These are phyloP conservation scores for Agrotis puta DNA, from an alignment of 2,888 invertebrate species.

Conservation along the genomic window DNA sequence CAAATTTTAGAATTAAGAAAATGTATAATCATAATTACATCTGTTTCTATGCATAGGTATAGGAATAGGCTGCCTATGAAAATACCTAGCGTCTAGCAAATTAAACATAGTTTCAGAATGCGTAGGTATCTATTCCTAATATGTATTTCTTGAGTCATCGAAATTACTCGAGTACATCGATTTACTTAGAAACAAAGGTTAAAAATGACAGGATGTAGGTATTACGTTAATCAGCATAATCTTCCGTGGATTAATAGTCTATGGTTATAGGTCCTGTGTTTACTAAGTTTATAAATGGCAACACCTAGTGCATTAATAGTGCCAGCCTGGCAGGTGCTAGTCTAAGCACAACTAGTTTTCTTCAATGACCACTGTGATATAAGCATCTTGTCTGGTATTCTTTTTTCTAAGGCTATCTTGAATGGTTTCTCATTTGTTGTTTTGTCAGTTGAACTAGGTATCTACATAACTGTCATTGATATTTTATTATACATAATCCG, in stretches of 20 bases:
- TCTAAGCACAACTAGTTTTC: conserved; percentile 45
- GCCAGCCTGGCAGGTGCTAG: conserved; percentile 31
- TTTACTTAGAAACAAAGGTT: not conserved
- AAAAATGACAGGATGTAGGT: not conserved
- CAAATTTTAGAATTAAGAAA: conserved; percentile 7
- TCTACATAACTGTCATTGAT: not conserved
- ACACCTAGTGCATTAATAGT: conserved; percentile 17
- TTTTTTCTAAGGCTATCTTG: conserved; percentile 11
- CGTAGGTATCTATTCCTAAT: not conserved
- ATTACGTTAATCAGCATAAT: not conserved
- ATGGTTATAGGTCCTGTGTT: not conserved
- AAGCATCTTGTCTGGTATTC: conserved; percentile 21
- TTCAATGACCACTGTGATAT: conserved; percentile 30
- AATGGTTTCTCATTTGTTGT: conserved; percentile 9
- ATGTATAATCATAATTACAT: conserved; percentile 6
- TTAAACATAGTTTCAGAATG: no score
- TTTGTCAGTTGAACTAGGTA: conserved; percentile 10
- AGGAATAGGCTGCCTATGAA: not conserved
- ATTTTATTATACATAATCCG: conserved; percentile 20
- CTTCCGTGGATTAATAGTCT: not conserved
- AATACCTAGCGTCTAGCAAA: not conserved
- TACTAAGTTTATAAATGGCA: conserved; percentile 16
- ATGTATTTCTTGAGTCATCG: no score
- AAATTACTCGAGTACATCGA: not conserved
- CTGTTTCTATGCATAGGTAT: not conserved